phyloP scores from a whole-genome alignment of 2,113 vertebrate genomes.

The Syngnathus floridae region DNA sequence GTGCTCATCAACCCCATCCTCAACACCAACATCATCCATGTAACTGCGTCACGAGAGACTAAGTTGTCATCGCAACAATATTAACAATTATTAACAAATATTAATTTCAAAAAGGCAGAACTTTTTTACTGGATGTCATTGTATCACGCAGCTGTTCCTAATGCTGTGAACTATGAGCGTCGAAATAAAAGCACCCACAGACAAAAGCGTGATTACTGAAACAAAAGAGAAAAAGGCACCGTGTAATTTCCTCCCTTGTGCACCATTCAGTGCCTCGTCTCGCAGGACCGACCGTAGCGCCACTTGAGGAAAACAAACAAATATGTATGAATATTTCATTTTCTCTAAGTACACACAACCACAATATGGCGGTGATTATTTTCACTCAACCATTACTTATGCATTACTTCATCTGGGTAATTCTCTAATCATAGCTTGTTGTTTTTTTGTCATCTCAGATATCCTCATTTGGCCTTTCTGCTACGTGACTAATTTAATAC shows the following conservation, averaged over 20 bases:
- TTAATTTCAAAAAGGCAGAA: not conserved
- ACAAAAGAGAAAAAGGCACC: slow-evolving; percentile 25
- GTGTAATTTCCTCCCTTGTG: slow-evolving; percentile 34
- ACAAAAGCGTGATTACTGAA: slow-evolving; percentile 30
- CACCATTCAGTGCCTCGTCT: slow-evolving; percentile 36
- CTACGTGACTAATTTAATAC: slow-evolving; percentile 57
- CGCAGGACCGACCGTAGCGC: slow-evolving; percentile 25
- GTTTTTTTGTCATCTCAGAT: slow-evolving; percentile 55
- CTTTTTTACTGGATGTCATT: not conserved
- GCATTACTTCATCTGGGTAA: slow-evolving; percentile 66
- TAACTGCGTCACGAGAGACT: not conserved
- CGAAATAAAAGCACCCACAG: not conserved
- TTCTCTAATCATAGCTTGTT: slow-evolving; percentile 55
- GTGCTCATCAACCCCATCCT: slow-evolving; percentile 16
- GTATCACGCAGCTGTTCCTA: slow-evolving; percentile 1
- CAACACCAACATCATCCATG: not conserved
- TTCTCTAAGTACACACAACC: slow-evolving; percentile 41
- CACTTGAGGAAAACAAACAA: slow-evolving; percentile 57
- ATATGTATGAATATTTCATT: slow-evolving; percentile 54
- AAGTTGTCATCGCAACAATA: not conserved
- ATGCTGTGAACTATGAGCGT: not conserved
- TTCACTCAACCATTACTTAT: slow-evolving; percentile 55
- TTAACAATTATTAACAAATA: not conserved
- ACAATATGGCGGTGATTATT: slow-evolving; percentile 45
- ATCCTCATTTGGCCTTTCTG: slow-evolving; percentile 45